A percentile compares a stretch with the other conserved stretches of the same genome.
These are phyloP conservation scores for Corythaeola cristata DNA, from an alignment of 2,113 vertebrate species.

Conservation along the genomic window DNA sequence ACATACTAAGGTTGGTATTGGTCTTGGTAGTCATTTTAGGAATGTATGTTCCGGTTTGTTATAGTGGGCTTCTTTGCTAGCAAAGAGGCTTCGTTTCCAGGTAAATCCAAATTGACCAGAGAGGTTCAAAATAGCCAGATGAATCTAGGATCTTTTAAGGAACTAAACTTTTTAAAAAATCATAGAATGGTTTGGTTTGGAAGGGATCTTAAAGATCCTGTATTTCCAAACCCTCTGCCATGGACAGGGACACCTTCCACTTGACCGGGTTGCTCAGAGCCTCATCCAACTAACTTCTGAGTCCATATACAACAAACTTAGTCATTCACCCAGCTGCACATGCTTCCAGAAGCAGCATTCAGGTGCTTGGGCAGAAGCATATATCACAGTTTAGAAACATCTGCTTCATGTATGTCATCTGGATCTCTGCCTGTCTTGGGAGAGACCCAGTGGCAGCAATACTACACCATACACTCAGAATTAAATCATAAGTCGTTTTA, in stretches of 20 bases:
- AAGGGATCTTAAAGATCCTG: too few species aligned
- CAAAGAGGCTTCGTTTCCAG: neutral
- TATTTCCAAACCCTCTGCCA: too few species aligned
- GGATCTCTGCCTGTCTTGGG: neutral
- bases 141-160: neutral
- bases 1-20: neutral
- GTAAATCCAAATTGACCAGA: neutral
- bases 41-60: neutral
- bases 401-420: neutral
- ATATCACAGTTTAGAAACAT: neutral
- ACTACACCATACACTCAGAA: neutral
- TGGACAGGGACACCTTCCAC: too few species aligned
- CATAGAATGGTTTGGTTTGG: too few species aligned
- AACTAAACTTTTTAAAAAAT: neutral
- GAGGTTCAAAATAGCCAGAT: neutral
- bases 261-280: too few species aligned
- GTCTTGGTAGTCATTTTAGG: neutral
- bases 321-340: neutral
- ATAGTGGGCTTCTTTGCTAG: neutral
- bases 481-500: neutral
- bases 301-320: neutral
- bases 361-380: neutral
- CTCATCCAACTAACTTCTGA: neutral
- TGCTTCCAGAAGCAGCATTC: neutral
- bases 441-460: neutral